A percentile compares a stretch with the other conserved stretches of the same genome.
Evolutionary conservation across 2,888 invertebrate species (phyloP).

Genomic region (Hoplodrina blanda): DNA sequence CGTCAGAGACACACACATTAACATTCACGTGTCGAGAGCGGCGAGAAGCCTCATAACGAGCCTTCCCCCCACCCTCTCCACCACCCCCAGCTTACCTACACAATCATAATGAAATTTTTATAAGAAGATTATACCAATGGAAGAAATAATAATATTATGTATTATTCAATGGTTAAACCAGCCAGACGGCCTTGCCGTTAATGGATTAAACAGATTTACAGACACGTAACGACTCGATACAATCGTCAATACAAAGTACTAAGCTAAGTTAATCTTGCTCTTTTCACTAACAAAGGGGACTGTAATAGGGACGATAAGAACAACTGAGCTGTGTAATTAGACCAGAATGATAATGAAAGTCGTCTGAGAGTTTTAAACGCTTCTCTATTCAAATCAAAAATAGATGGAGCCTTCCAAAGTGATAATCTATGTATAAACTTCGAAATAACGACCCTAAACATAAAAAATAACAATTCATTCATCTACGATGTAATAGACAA

Average conservation of each 20-base stretch:
- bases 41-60: slow-evolving; percentile 80
- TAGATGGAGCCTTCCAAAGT: neutral
- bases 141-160: slow-evolving; percentile 56
- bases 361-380: neutral
- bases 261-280: slow-evolving; percentile 16
- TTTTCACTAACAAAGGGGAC: slow-evolving; percentile 18
- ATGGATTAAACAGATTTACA: slow-evolving; percentile 60
- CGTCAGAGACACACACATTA: slow-evolving; percentile 70
- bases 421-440: neutral
- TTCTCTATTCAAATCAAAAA: neutral
- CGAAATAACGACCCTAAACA: neutral
- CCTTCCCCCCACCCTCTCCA: slow-evolving; percentile 52
- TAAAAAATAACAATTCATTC: neutral
- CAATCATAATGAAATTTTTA: slow-evolving; percentile 73
- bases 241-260: slow-evolving; percentile 36
- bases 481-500: neutral
- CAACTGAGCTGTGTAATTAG: slow-evolving; percentile 9
- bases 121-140: slow-evolving; percentile 71
- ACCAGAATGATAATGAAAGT: slow-evolving; percentile 1
- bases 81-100: slow-evolving; percentile 43
- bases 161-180: slow-evolving; percentile 62
- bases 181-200: slow-evolving; percentile 59
- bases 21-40: slow-evolving; percentile 70
- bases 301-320: slow-evolving; percentile 4
- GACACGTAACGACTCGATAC: slow-evolving; percentile 39